Base-by-base conservation (phyloP, 2,113 vertebrate species). In the Junco hyemalis region DNA sequence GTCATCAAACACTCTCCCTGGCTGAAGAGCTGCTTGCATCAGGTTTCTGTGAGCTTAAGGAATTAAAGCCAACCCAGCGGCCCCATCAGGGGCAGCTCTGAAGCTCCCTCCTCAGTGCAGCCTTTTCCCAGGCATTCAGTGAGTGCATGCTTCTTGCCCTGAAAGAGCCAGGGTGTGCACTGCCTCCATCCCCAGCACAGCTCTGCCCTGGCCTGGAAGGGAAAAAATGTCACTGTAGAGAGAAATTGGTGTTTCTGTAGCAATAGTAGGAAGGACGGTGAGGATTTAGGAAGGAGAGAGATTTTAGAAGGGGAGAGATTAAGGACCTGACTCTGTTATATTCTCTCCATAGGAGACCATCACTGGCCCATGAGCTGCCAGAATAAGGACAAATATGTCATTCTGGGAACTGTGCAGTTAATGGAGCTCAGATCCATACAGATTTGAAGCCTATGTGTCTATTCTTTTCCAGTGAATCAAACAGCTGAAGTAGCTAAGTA, bases 101-200 rank as follows among this genome's bases (percentile, higher is more conserved):
- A 54, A 72, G 59, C 33, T 88, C 9, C 26, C 4, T 47, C 29
- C 64, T 59, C 63, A 56, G 40, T 24, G 14, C 1, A 10, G 59
- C 12, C 10, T 56, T 69, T 72, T 29, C 29, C 56, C 48, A 78
- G 51, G n/a, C 33, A 23, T 53, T 63, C 24, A 69, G 33, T 12
- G 48, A 1, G 1, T 24, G 5, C 26, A 9, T n/a, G 8, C 12
- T 31, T 26, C 56, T 74, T 88, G 38, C n/a, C 33, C 79, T 66
- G 36, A 40, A 48, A 66, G 24, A 63, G 22, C 2, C 79, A 57
- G 60, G 8, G 19, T 26, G 4, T 0, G 0, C 8, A 12, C 14
- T 71, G 33, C 16, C 59, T 63, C 35, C 28, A 36, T 31, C 8
- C 20, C 13, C 2, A 3, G 5, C 63, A 51, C 50, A 70, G 64